Evolutionary conservation across 2,888 invertebrate genomes (phyloP), one percentile per base, ranked within the genome.

Genomic region (Synanthedon formicaeformis): DNA sequence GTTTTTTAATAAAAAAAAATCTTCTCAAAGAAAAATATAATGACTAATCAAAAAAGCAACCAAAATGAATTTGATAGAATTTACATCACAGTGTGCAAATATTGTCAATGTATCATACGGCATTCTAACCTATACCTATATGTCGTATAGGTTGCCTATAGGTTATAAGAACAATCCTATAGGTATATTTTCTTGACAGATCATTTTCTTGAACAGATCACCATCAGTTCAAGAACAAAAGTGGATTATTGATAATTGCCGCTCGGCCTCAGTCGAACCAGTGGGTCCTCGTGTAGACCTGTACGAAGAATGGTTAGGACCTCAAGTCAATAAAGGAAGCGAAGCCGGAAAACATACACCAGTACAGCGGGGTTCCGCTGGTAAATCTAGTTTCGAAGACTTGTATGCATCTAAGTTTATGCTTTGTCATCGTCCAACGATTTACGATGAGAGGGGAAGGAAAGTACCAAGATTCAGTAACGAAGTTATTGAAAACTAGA

Each of bases 201-300:
- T 10, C 34, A 34, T 34, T 34, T 34, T 34, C 8, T 45, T 45
- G 16, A 53, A 23, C 64, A 88, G 89, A 55, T 81, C 90, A 41
- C 89, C 91, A 16, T 79, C 74, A 50, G 65, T 76, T 10, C 73
- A 70, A 5, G 91, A 92, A 62, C 90, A 89, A 60, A 75, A 85
- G 55, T 93, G 93, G 93, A 93, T 93, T 56, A 62, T 87, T 40
- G 78, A 84, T 6, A 89, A 91, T 60, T 93, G 93, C 66, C 88
- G 92, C 41, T 89, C 87, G 50, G 89, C 84, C 40, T 89, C 90
- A 64, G 88, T 89, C 48, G 75, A 81, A 53, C 81, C 88, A 8
- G 73, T 89, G 0, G 91, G 91, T 0, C 89, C 90, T 54, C 77
- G 79, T 0, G 72, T 73, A 1, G 80, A 88, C 12, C 65, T 91